Evolutionary conservation across 2,113 vertebrate genomes (phyloP), one percentile per base, ranked within the genome.

Genomic region (Otis tarda): DNA sequence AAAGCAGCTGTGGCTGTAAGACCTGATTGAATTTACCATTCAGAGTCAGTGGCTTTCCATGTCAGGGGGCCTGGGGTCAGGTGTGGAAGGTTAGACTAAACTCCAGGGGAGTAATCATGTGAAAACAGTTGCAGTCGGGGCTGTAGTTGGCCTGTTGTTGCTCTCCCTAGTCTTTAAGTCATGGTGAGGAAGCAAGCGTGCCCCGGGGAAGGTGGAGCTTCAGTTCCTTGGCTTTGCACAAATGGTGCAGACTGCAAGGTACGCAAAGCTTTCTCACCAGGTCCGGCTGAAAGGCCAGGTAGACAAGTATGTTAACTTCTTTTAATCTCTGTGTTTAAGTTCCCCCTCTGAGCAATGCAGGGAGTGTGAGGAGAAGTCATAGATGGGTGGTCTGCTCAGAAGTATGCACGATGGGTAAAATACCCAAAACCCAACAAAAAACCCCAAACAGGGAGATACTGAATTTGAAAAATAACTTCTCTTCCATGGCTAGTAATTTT

Each of bases 141-240:
- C 19, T 52, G 24, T n/a, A 16, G 64, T 14, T 67, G 55, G 68
- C 47, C 25, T n/a, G 31, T 45, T n/a, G 5, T 22, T 71, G 24
- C 49, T 85, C 65, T 86, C 45, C 24, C 50, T 31, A 30, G 69
- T 39, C 45, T 86, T 70, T 71, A 69, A 63, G 33, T 56, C 63
- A 18, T 1, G 18, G 59, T 22, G 30, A 57, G 50, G 83, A 67
- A 50, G 5, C 0, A 4, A 64, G 6, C 0, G 0, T 1, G 35
- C 4, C 2, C 5, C 23, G 5, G 59, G 64, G 23, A 55, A 33
- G 28, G 25, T 7, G 47, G 63, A 18, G 14, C 69, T 86, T 88
- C 2, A 9, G 60, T 74, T 85, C 13, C 0, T 78, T 7, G 14
- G 52, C 10, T 91, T 83, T 77, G 28, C 3, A 57, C 8, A 49